A percentile compares a stretch with the other conserved stretches of the same genome.
Evolutionary conservation across 2,888 invertebrate species (phyloP).

Genomic region (Tortricodes alternella): DNA sequence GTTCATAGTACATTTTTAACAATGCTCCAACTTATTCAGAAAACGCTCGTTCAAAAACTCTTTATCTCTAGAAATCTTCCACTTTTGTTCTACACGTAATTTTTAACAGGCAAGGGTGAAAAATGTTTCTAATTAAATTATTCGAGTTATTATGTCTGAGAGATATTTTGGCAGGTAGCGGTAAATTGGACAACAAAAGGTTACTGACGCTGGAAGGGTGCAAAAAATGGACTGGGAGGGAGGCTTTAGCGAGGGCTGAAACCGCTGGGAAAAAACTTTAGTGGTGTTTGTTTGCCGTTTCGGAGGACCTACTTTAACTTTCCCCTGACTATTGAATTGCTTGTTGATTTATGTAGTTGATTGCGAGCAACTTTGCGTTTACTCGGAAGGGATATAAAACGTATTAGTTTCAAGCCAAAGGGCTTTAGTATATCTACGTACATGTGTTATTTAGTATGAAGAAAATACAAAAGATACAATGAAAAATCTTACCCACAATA

Average conservation of each 20-base stretch:
- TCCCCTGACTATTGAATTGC: constrained; percentile 10
- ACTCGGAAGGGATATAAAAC: background rate
- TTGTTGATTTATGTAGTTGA: constrained; percentile 21
- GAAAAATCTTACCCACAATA: no score
- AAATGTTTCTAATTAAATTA: constrained; percentile 5
- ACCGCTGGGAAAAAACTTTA: background rate
- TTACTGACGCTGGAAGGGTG: background rate
- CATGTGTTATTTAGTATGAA: no score
- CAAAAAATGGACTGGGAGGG: background rate
- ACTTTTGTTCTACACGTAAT: background rate
- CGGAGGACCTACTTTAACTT: constrained; percentile 7
- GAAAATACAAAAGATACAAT: no score
- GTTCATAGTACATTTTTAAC: constrained; percentile 14
- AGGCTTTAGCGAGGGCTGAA: background rate
- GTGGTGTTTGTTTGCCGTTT: constrained; percentile 2
- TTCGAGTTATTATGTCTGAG: background rate
- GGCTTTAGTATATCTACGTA: no score
- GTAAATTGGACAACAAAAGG: constrained; percentile 7
- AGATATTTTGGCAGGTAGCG: constrained; percentile 7
- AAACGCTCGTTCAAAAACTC: constrained; percentile 5
- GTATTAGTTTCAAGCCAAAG: background rate
- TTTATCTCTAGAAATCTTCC: background rate
- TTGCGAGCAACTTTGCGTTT: background rate
- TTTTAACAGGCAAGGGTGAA: background rate
- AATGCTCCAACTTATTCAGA: constrained; percentile 1